Percentiles rank a stretch among this genome's conserved stretches.
These are phyloP conservation scores for Xestia rhomboidea DNA, from an alignment of 2,888 invertebrate species.

Conservation along the genomic window DNA sequence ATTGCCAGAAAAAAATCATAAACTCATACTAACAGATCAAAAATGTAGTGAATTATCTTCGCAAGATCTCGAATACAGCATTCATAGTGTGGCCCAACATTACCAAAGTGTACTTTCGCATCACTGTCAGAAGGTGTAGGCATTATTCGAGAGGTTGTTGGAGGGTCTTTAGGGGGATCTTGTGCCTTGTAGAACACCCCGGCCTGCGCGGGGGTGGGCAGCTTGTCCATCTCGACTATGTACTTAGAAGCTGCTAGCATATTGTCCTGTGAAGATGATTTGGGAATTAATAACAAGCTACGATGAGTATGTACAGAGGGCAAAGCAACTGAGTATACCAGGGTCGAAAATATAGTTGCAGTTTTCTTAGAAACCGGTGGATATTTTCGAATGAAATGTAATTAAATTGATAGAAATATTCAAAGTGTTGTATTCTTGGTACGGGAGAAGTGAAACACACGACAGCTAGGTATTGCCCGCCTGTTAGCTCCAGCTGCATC, in stretches of 20 bases:
- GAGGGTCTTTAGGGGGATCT: constrained; percentile 47
- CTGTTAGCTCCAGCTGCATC: too few species aligned
- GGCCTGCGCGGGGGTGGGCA: constrained; percentile 78
- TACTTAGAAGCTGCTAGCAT: constrained; percentile 82
- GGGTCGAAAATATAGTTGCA: too few species aligned
- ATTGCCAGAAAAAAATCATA: background rate
- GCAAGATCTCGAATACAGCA: constrained; percentile 81
- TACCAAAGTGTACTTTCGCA: constrained; percentile 72
- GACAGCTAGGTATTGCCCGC: too few species aligned
- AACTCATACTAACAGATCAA: constrained; percentile 80
- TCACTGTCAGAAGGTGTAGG: constrained; percentile 30
- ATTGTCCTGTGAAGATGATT: constrained; percentile 77
- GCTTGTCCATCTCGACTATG: constrained; percentile 70
- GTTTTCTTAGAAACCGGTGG: too few species aligned
- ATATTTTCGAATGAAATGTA: too few species aligned
- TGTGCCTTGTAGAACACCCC: constrained; percentile 77
- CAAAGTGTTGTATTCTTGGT: too few species aligned
- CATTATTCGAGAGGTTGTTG: background rate
- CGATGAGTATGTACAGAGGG: background rate
- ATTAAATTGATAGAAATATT: too few species aligned
- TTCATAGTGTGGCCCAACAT: constrained; percentile 71
- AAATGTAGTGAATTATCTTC: constrained; percentile 87
- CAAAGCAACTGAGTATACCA: too few species aligned
- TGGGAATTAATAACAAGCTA: background rate
- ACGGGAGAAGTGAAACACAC: too few species aligned